Conservation (phyloP, 2,888 invertebrate genomes). For the Exephanes ischioxanthus region DNA sequence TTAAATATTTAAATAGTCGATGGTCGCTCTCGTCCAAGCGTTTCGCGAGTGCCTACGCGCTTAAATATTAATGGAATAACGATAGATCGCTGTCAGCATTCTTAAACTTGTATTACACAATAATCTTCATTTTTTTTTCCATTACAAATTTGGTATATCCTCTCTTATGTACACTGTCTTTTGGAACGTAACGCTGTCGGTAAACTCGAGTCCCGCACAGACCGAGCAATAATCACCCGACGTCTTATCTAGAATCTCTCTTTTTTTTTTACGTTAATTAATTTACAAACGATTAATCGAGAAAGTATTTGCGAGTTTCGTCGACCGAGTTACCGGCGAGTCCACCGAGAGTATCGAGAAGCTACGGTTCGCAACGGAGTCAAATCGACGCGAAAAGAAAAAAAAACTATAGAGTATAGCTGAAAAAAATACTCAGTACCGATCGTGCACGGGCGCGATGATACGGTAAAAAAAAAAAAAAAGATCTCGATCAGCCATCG, state of each 20-base stretch:
- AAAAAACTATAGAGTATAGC: background rate
- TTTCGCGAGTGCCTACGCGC: conserved; percentile 61
- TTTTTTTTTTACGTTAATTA: conserved; percentile 46
- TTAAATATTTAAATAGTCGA: conserved; percentile 19
- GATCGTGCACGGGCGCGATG: background rate
- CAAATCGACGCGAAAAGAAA: conserved; percentile 22
- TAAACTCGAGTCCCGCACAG: conserved; percentile 47
- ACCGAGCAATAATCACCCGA: conserved; percentile 10
- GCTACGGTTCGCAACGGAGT: conserved; percentile 41
- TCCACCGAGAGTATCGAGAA: conserved; percentile 28
- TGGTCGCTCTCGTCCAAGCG: conserved; percentile 34
- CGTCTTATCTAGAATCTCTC: conserved; percentile 3
- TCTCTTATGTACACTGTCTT: conserved; percentile 74
- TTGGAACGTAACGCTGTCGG: conserved; percentile 60
- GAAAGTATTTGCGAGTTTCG: conserved; percentile 2
- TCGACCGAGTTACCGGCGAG: background rate
- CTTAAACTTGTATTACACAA: conserved; percentile 73
- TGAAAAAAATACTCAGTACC: conserved; percentile 14
- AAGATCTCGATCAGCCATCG: conserved; percentile 18
- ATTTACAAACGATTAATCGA: conserved; percentile 56
- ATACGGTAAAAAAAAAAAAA: conserved; percentile 22
- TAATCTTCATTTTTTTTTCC: conserved; percentile 66
- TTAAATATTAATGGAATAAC: conserved; percentile 73
- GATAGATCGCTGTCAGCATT: conserved; percentile 70
- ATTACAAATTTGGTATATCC: conserved; percentile 78